Evolutionary conservation across 2,888 invertebrate genomes (phyloP).

Genomic region (Crocallis elinguaria): DNA sequence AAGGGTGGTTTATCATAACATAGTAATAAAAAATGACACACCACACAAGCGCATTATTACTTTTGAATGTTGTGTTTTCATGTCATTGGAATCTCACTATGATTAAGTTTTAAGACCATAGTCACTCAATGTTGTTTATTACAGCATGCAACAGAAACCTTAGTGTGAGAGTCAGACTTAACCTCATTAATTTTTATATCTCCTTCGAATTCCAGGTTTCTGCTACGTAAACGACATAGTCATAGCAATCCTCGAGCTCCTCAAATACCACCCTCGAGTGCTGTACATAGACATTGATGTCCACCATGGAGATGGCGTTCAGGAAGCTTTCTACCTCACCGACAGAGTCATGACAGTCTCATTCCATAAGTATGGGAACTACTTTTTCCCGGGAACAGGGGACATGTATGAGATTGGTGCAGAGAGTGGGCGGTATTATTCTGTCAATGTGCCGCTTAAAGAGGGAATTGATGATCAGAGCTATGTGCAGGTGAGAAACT

Average conservation of each 20-base stretch:
- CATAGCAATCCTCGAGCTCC: constrained; percentile 96
- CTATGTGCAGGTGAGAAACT: constrained; percentile 88
- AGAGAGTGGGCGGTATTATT: constrained; percentile 97
- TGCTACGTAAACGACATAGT: constrained; percentile 99
- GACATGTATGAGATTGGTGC: constrained; percentile 99
- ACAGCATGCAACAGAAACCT: too few species aligned
- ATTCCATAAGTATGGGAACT: constrained; percentile 99
- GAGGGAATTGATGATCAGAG: constrained; percentile 98
- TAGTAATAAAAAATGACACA: too few species aligned
- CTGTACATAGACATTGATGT: constrained; percentile 99
- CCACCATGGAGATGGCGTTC: constrained; percentile 98
- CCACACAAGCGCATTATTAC: too few species aligned
- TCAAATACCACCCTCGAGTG: constrained; percentile 97
- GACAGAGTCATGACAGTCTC: constrained; percentile 99
- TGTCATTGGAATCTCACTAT: too few species aligned
- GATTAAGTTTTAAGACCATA: too few species aligned
- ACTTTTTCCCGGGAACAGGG: constrained; percentile 99
- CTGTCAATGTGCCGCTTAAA: constrained; percentile 98
- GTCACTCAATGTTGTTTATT: too few species aligned
- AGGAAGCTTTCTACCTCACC: constrained; percentile 98
- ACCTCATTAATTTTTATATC: neutral
- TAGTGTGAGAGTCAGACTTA: too few species aligned
- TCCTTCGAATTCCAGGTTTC: constrained; percentile 87
- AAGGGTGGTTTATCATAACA: too few species aligned
- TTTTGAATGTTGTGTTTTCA: too few species aligned